Evolutionary conservation across 2,888 invertebrate species (phyloP).

Genomic region (Campoplex capitator): DNA sequence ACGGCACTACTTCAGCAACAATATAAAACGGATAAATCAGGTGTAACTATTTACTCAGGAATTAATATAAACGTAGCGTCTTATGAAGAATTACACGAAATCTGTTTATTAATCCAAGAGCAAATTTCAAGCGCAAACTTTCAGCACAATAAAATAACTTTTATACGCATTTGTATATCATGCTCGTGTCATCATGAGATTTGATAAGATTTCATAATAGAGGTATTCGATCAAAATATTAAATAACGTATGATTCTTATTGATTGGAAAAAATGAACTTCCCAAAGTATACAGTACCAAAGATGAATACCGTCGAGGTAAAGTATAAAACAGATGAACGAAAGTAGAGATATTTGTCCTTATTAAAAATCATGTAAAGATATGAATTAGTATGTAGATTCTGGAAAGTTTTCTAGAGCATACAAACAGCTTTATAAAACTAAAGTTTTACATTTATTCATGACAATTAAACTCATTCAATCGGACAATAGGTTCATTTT

Average conservation of each 20-base stretch:
- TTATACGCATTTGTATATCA: background rate
- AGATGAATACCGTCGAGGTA: background rate
- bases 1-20: conserved; percentile 5
- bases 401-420: too few relatives aligned
- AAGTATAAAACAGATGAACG: background rate
- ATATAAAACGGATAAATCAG: background rate
- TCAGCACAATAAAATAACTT: background rate
- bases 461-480: too few relatives aligned
- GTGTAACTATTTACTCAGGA: background rate
- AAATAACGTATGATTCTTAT: too few relatives aligned
- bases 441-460: too few relatives aligned
- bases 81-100: background rate
- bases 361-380: background rate
- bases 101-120: background rate
- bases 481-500: too few relatives aligned
- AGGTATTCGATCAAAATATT: too few relatives aligned
- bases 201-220: background rate
- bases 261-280: too few relatives aligned
- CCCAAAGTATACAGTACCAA: background rate
- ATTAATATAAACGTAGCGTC: background rate
- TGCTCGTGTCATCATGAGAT: background rate
- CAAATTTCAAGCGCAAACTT: background rate
- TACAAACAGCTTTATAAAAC: too few relatives aligned
- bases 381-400: background rate
- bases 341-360: background rate